phyloP scores from a whole-genome alignment of 2,888 invertebrate genomes.

The Dorcus hopei region DNA sequence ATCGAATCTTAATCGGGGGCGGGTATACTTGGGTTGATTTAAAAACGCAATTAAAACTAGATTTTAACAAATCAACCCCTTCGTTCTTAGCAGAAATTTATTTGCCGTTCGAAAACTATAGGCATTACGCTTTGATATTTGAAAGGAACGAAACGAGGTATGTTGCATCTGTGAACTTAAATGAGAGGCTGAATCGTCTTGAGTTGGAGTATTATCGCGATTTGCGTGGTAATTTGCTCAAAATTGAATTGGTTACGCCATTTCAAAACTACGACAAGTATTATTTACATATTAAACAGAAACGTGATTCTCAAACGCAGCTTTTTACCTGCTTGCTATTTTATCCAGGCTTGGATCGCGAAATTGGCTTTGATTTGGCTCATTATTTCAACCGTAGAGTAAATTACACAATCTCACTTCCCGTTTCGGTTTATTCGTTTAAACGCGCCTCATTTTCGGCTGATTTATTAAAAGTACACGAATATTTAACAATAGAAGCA shows the following conservation, averaged over 20 bases:
- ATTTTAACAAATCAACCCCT: constrained; percentile 1
- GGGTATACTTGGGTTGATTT: constrained; percentile 5
- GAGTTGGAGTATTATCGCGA: not conserved
- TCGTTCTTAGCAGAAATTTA: not conserved
- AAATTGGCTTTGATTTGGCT: constrained; percentile 14
- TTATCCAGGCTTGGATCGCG: constrained; percentile 15
- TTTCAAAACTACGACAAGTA: constrained; percentile 16
- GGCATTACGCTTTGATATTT: not conserved
- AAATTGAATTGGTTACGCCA: constrained; percentile 11
- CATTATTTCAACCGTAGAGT: not conserved
- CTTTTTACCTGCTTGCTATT: constrained; percentile 10
- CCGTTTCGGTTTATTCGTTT: too few relatives aligned
- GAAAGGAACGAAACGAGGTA: not conserved
- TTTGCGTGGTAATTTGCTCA: constrained; percentile 9
- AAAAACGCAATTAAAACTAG: not conserved
- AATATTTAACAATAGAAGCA: too few relatives aligned
- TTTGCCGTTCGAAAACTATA: constrained; percentile 1
- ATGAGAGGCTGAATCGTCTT: not conserved
- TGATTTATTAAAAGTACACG: too few relatives aligned
- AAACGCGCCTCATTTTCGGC: too few relatives aligned
- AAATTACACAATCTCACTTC: not conserved
- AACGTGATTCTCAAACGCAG: constrained; percentile 1
- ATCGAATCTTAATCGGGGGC: constrained; percentile 5
- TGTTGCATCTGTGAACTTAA: not conserved
- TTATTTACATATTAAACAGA: constrained; percentile 15